phyloP scores from a whole-genome alignment of 2,888 invertebrate genomes.

The Acrobeloides nanus region DNA sequence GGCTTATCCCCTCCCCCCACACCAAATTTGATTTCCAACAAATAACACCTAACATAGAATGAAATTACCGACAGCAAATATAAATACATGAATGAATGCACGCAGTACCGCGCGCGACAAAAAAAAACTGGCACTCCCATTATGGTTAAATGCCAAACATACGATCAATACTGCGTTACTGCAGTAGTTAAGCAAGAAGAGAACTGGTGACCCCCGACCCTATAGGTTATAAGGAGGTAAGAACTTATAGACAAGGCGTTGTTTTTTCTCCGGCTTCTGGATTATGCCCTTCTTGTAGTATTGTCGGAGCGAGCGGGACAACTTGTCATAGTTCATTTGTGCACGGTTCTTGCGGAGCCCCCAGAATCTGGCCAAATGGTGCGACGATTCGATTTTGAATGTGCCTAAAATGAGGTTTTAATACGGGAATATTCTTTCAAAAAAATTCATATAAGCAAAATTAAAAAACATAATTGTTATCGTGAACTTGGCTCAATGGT shows the following conservation, averaged over 20 bases:
- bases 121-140: conserved; percentile 8
- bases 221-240: conserved; percentile 52
- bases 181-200: conserved; percentile 5
- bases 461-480: conserved; percentile 5
- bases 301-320: conserved; percentile 90
- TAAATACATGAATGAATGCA: too few relatives aligned
- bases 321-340: conserved; percentile 98
- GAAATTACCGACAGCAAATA: too few relatives aligned
- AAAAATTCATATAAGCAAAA: conserved; percentile 10
- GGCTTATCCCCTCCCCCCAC: too few relatives aligned
- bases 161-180: conserved; percentile 9
- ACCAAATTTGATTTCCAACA: too few relatives aligned
- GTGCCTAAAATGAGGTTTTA: conserved; percentile 57
- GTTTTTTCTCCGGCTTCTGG: conserved; percentile 96
- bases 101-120: too few relatives aligned
- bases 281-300: conserved; percentile 99
- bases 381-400: conserved; percentile 98
- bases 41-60: too few relatives aligned
- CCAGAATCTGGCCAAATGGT: conserved; percentile 92
- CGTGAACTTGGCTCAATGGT: too few relatives aligned
- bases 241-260: conserved; percentile 96
- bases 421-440: conserved; percentile 4
- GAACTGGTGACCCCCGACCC: too few relatives aligned
- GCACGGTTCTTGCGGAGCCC: conserved; percentile 94
- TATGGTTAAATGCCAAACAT: conserved; percentile 8